Conservation (phyloP, 2,113 vertebrate species). For the Agapornis roseicollis region DNA sequence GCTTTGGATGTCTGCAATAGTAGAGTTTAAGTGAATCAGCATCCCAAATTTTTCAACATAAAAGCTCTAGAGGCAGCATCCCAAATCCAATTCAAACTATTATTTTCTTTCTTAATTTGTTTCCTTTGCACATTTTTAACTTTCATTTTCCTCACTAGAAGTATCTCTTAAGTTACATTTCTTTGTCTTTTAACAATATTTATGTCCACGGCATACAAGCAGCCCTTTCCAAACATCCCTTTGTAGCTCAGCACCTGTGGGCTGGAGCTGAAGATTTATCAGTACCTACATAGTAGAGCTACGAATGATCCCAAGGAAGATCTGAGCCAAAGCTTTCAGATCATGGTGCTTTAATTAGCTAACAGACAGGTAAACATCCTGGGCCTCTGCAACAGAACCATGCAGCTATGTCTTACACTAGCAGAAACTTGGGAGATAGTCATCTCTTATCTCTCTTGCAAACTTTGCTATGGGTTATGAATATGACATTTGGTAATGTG, state of each 20-base stretch:
- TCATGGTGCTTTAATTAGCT: not conserved
- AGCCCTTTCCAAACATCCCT: not conserved
- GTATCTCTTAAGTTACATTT: not conserved
- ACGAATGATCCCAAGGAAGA: constrained; percentile 12
- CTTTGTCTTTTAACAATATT: not conserved
- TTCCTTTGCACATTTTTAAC: not conserved
- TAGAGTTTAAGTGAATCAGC: not conserved
- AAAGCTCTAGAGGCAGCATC: not conserved
- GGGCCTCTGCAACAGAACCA: not conserved
- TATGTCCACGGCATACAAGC: not conserved
- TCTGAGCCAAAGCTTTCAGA: constrained; percentile 13
- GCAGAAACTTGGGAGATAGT: constrained; percentile 13
- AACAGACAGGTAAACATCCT: not conserved
- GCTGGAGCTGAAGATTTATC: not conserved
- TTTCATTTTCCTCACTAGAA: not conserved
- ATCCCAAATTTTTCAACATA: not conserved
- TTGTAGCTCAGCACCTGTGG: not conserved
- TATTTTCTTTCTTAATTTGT: not conserved
- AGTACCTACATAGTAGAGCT: not conserved
- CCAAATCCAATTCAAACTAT: not conserved
- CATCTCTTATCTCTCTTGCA: constrained; percentile 24
- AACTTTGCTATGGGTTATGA: constrained; percentile 38
- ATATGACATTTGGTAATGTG: constrained; percentile 35
- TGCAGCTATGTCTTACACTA: not conserved
- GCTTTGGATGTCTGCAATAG: not conserved